Evolutionary conservation across 2,888 invertebrate species (phyloP).

Genomic region (Celastrina argiolus): DNA sequence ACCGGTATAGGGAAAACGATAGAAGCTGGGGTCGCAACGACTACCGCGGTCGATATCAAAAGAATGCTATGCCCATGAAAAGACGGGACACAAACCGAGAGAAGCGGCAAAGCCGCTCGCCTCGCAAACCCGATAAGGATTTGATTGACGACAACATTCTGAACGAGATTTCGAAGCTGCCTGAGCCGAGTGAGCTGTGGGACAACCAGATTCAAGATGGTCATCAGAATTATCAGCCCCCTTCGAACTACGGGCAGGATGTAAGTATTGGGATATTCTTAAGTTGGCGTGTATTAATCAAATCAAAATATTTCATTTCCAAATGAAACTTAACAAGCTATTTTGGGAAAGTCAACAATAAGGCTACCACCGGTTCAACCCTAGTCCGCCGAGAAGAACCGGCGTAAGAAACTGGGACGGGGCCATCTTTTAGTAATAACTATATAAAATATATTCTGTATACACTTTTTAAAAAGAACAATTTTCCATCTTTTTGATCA

Average conservation of each 20-base stretch:
- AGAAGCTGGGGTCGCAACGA: constrained; percentile 46
- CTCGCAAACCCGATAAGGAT: constrained; percentile 59
- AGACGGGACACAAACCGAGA: constrained; percentile 50
- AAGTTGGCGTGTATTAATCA: too few species aligned
- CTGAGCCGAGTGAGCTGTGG: constrained; percentile 68
- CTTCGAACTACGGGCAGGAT: constrained; percentile 32
- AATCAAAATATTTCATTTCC: too few species aligned
- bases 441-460: too few species aligned
- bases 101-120: constrained; percentile 56
- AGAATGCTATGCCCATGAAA: constrained; percentile 42
- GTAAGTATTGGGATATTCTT: constrained; percentile 27
- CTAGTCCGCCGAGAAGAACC: too few species aligned
- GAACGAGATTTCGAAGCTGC: constrained; percentile 63
- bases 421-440: too few species aligned
- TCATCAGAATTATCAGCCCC: constrained; percentile 26
- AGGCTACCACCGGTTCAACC: too few species aligned
- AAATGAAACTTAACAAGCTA: too few species aligned
- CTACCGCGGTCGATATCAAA: constrained; percentile 42
- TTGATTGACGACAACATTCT: constrained; percentile 63
- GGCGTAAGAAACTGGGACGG: too few species aligned
- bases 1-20: constrained; percentile 37
- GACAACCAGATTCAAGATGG: constrained; percentile 59
- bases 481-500: too few species aligned
- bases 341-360: too few species aligned
- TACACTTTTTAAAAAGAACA: too few species aligned